Conservation (phyloP, 2,113 vertebrate genomes). For the Centropus bengalensis region DNA sequence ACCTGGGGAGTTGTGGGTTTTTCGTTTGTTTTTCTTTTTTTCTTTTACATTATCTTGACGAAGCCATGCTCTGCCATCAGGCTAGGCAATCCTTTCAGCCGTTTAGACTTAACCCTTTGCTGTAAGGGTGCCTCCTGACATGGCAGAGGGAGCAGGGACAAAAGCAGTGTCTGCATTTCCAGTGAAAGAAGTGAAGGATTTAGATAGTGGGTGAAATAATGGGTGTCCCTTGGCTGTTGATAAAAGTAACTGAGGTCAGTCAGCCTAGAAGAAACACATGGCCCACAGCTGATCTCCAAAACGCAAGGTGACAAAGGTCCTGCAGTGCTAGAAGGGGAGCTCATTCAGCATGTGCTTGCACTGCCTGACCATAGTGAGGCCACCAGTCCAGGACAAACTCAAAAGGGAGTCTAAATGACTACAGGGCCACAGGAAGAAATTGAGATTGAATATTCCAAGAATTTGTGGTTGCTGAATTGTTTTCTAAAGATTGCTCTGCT, state of each 20-base stretch:
- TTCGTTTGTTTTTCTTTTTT: too few species aligned
- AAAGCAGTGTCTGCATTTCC: neutral
- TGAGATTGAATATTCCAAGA: neutral
- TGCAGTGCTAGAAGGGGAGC: neutral
- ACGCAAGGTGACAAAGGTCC: neutral
- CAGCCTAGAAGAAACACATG: neutral
- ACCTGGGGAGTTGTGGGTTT: neutral
- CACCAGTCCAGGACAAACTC: neutral
- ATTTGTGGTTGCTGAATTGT: neutral
- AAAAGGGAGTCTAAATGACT: neutral
- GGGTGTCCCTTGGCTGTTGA: neutral
- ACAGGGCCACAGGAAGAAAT: neutral
- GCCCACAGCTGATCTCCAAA: neutral
- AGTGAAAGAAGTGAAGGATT: neutral
- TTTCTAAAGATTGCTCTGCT: neutral
- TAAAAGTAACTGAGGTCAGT: neutral
- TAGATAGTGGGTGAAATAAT: neutral
- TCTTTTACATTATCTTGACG: neutral
- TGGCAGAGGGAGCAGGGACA: neutral
- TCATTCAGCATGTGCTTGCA: neutral
- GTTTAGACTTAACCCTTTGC: neutral
- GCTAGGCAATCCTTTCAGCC: neutral
- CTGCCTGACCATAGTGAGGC: neutral
- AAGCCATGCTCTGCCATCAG: neutral
- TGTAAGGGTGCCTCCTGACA: neutral